These are phyloP conservation scores for Lepidonotus clava DNA, from an alignment of 2,888 invertebrate species.

Conservation along the genomic window DNA sequence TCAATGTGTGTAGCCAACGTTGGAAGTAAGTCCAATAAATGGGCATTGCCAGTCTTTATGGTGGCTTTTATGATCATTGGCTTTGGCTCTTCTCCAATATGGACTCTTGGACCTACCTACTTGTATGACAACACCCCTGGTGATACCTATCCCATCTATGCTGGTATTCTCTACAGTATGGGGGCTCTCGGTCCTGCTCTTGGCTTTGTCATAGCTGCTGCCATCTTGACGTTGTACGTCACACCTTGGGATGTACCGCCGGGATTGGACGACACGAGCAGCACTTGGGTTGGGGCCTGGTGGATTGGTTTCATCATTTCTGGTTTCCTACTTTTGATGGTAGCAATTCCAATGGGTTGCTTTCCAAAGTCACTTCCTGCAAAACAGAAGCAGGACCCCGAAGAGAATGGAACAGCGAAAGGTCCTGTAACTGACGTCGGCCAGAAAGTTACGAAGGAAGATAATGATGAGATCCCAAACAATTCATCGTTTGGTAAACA, in stretches of 20 bases:
- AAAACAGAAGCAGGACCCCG: background rate
- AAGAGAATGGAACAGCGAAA: background rate
- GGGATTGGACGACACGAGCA: background rate
- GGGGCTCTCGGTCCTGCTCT: constrained; percentile 64
- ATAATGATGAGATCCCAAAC: background rate
- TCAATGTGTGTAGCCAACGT: background rate
- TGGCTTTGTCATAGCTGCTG: constrained; percentile 64
- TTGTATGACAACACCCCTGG: constrained; percentile 64
- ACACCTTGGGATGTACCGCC: constrained; percentile 49
- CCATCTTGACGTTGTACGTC: constrained; percentile 63
- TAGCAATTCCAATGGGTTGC: constrained; percentile 55
- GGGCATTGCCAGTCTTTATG: constrained; percentile 61
- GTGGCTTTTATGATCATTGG: constrained; percentile 62
- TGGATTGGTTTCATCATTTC: constrained; percentile 63
- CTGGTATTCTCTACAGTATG: constrained; percentile 62
- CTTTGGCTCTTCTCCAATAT: constrained; percentile 63
- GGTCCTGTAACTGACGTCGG: background rate
- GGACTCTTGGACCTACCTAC: constrained; percentile 66
- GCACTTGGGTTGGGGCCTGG: constrained; percentile 65
- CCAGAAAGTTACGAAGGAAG: background rate
- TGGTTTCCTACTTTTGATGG: constrained; percentile 49
- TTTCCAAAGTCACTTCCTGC: constrained; percentile 54
- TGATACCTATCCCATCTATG: constrained; percentile 61
- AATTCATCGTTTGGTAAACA: background rate
- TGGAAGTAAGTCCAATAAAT: background rate